Conservation (phyloP, 2,113 vertebrate genomes). For the Anguilla rostrata region DNA sequence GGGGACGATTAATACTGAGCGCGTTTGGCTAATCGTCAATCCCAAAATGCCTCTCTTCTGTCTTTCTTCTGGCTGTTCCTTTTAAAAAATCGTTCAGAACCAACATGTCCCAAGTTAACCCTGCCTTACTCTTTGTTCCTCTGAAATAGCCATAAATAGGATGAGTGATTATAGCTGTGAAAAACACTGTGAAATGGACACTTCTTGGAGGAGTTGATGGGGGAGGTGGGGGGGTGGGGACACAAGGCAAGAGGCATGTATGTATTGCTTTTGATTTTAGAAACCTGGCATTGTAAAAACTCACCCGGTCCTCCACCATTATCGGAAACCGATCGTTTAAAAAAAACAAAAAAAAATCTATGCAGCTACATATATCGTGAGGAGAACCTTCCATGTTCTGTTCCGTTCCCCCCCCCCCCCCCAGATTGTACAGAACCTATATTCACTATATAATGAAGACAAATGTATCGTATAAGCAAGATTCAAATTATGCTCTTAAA, state of each 20-base stretch:
- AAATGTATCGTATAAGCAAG: background rate
- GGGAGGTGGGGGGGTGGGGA: background rate
- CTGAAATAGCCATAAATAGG: slow-evolving; percentile 24
- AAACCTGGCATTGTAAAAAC: background rate
- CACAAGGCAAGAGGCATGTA: slow-evolving; percentile 14
- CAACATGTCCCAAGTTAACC: background rate
- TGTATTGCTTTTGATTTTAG: background rate
- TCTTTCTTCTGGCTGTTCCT: background rate
- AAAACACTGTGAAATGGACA: slow-evolving; percentile 31
- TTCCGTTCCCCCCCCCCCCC: background rate
- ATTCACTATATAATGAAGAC: background rate
- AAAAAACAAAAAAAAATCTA: slow-evolving; percentile 44
- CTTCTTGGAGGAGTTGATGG: slow-evolving; percentile 11
- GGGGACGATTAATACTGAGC: slow-evolving; percentile 4
- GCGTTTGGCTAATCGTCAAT: background rate
- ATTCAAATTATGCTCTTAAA: background rate
- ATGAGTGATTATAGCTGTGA: slow-evolving; percentile 4
- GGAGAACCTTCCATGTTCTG: slow-evolving; percentile 10
- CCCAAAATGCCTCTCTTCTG: slow-evolving; percentile 20
- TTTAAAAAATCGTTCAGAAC: slow-evolving; percentile 10
- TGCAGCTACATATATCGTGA: slow-evolving; percentile 54
- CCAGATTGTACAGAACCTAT: slow-evolving; percentile 20
- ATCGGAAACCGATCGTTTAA: slow-evolving; percentile 1
- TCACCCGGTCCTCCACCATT: slow-evolving; percentile 2
- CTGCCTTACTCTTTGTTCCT: slow-evolving; percentile 24